Conservation (phyloP, 1,140 invertebrate species). For the Camponotus pennsylvanicus region DNA sequence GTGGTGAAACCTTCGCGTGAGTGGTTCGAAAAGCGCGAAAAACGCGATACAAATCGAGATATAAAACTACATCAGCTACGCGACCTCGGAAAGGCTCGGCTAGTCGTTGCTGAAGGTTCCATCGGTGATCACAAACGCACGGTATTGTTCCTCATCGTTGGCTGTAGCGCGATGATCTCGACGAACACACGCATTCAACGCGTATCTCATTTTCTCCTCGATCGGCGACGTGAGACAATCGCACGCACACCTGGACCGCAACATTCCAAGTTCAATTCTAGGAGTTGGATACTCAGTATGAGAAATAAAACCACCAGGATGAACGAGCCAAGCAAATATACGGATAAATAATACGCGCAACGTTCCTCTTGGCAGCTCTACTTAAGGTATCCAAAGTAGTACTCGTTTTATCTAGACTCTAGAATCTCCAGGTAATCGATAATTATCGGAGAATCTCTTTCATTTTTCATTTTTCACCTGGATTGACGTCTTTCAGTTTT, state of each 20-base stretch:
- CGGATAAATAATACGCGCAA: not conserved
- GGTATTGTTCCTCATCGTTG: constrained; percentile 29
- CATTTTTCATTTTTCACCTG: not conserved
- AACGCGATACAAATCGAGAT: constrained; percentile 58
- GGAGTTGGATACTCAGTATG: constrained; percentile 16
- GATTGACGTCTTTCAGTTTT: not conserved
- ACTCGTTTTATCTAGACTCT: constrained; percentile 5
- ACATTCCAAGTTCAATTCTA: constrained; percentile 15
- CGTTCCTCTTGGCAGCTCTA: not conserved
- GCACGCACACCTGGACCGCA: not conserved
- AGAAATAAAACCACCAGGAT: not conserved
- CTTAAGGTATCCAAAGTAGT: constrained; percentile 24
- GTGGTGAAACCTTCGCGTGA: constrained; percentile 26
- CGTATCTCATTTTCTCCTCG: constrained; percentile 10
- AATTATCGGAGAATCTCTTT: constrained; percentile 13
- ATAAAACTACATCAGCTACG: constrained; percentile 61
- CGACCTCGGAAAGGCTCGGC: constrained; percentile 20
- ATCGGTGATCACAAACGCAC: constrained; percentile 55
- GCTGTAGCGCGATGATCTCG: constrained; percentile 15
- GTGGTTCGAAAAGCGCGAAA: constrained; percentile 5
- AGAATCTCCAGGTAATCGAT: not conserved
- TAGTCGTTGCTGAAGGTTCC: constrained; percentile 61
- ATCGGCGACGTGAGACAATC: constrained; percentile 23
- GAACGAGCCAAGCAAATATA: constrained; percentile 12
- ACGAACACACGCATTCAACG: not conserved